Base-by-base conservation (phyloP, 2,888 invertebrate genomes). In the Cheilosia grossa region DNA sequence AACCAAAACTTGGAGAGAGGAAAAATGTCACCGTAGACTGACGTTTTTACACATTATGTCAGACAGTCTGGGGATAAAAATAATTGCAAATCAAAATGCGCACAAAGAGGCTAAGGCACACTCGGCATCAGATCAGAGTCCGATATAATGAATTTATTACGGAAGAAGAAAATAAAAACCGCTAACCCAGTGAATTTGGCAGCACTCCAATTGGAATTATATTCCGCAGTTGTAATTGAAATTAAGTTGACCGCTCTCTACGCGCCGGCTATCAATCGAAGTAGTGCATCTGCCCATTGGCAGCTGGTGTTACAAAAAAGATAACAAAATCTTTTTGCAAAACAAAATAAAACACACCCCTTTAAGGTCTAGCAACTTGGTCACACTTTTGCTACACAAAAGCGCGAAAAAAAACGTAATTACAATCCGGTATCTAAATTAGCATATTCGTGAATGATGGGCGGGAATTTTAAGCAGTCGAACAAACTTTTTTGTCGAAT, bases 401-500 rank as follows among this genome's bases (percentile, higher is more conserved):
- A 37, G 9, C 15, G n/a, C 27, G n/a, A 13, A 9, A 47, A 72
- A 47, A 58, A 33, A 58, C 40, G 13, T 44, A 33, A 73, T 63
- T 54, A 47, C n/a, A 30, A 75, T 82, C 77, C 77, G 82, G 77
- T 58, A 37, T 37, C 37, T 13, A 59, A 42, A 70, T 64, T 82
- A 70, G 77, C 70, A 75, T 82, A 82, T 82, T 82, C 77, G 70
- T 77, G 70, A 77, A 81, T 64, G 51, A 58, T 24, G 77, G 51
- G 70, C 64, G 64, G 70, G 77, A 53, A 82, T 82, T 70, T 53
- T 70, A 82, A 82, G 19, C 47, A 54, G 53, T 49, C 49, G 9
- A 30, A 10, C 56, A 66, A 24, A 33, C 7, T 40, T 72, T 63
- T 64, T 64, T 61, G 42, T 63, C 37, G 30, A 42, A 6, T 59